Evolutionary conservation across 2,888 invertebrate species (phyloP).

Genomic region (Dryomyza anilis): DNA sequence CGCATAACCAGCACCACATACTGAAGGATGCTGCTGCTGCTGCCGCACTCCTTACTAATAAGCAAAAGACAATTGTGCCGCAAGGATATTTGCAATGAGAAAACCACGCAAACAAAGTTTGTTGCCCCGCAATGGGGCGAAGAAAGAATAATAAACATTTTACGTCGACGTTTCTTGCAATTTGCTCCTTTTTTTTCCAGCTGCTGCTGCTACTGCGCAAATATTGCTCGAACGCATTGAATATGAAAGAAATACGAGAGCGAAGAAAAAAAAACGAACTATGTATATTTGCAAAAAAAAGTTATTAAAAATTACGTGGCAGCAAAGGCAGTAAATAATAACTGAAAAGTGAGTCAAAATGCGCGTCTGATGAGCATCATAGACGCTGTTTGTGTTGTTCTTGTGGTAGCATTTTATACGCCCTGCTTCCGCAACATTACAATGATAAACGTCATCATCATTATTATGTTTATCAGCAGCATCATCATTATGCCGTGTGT

Average conservation of each 20-base stretch:
- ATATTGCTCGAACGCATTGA: too few relatives aligned
- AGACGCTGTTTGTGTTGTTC: too few relatives aligned
- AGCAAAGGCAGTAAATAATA: constrained; percentile 17
- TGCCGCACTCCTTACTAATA: not conserved
- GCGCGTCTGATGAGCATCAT: not conserved
- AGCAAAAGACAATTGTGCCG: constrained; percentile 9
- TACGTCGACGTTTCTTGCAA: too few relatives aligned
- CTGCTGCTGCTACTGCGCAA: not conserved
- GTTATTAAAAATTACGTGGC: constrained; percentile 11
- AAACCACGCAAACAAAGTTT: constrained; percentile 10
- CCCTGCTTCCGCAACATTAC: too few relatives aligned
- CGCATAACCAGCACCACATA: too few relatives aligned
- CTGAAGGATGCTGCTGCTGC: too few relatives aligned
- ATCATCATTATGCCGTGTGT: too few relatives aligned
- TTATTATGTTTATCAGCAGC: too few relatives aligned
- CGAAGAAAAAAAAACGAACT: not conserved
- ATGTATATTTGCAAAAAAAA: not conserved
- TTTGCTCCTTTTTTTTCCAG: too few relatives aligned
- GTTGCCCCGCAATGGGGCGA: not conserved
- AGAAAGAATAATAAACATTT: not conserved
- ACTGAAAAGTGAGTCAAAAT: constrained; percentile 10
- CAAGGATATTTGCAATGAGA: constrained; percentile 7
- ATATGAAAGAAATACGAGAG: not conserved
- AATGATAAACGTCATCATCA: too few relatives aligned
- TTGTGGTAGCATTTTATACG: too few relatives aligned